phyloP scores from a whole-genome alignment of 2,888 invertebrate genomes.

The Protula sp. region DNA sequence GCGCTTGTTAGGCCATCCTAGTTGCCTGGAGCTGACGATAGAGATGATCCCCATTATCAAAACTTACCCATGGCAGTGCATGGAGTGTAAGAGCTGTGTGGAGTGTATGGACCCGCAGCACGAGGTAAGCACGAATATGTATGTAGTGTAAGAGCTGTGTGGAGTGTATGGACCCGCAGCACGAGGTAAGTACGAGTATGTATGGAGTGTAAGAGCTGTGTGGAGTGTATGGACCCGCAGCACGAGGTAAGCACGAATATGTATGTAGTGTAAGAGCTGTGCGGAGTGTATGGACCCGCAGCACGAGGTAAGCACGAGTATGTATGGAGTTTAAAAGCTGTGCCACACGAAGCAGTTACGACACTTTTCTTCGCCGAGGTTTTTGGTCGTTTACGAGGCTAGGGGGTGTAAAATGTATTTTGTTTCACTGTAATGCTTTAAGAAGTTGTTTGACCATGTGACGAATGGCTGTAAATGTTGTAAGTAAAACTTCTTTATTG shows the following conservation, averaged over 20 bases:
- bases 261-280: conserved; percentile 88
- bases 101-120: conserved; percentile 75
- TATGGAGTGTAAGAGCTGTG: conserved; percentile 86
- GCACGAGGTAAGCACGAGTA: conserved; percentile 64
- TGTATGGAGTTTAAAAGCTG: conserved; percentile 91
- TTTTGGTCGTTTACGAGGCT: not conserved
- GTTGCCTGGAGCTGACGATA: conserved; percentile 78
- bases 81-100: conserved; percentile 85
- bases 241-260: conserved; percentile 68
- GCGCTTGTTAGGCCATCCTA: conserved; percentile 66
- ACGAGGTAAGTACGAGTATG: conserved; percentile 70
- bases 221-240: conserved; percentile 72
- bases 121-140: conserved; percentile 67
- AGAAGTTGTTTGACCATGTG: no score
- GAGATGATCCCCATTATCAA: conserved; percentile 79
- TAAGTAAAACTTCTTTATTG: no score
- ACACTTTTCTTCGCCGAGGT: not conserved
- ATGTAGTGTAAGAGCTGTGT: conserved; percentile 88
- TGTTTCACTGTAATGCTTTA: no score
- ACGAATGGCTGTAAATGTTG: no score
- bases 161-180: conserved; percentile 80
- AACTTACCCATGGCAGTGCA: conserved; percentile 85
- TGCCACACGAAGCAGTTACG: conserved; percentile 51
- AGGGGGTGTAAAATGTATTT: no score
- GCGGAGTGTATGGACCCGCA: conserved; percentile 74